Percentiles rank a stretch among this genome's conserved stretches.
These are phyloP conservation scores for Lithobates pipiens DNA, from an alignment of 2,797 vertebrate genomes.

Conservation along the genomic window DNA sequence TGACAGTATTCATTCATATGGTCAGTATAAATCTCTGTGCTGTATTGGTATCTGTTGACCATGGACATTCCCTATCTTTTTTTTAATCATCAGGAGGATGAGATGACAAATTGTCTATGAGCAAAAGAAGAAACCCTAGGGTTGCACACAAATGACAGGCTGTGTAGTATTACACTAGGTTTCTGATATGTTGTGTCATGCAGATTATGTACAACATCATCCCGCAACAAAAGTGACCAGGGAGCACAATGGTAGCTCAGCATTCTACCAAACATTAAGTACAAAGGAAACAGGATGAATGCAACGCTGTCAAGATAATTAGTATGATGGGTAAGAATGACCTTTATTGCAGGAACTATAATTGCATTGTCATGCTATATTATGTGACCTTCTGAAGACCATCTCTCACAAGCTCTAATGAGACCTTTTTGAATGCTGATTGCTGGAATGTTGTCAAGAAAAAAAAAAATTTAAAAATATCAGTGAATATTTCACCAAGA, in stretches of 20 bases:
- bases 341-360: constrained; percentile 69
- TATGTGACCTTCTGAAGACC: constrained; percentile 68
- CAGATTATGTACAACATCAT: background rate
- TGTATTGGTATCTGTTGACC: no score
- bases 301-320: constrained; percentile 66
- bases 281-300: constrained; percentile 56
- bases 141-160: background rate
- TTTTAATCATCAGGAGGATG: no score
- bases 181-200: background rate
- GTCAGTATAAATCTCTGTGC: no score
- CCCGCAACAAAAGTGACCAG: background rate
- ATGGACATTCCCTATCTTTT: no score
- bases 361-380: constrained; percentile 69
- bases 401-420: constrained; percentile 64
- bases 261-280: constrained; percentile 35
- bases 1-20: no score
- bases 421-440: constrained; percentile 60
- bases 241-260: constrained; percentile 16
- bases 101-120: no score
- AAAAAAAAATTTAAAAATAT: constrained; percentile 6
- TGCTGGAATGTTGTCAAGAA: constrained; percentile 53
- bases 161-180: background rate
- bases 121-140: background rate
- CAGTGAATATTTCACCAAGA: background rate
- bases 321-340: constrained; percentile 68